phyloP scores from a whole-genome alignment of 2,797 vertebrate species.

The Thripadectes ignobilis region DNA sequence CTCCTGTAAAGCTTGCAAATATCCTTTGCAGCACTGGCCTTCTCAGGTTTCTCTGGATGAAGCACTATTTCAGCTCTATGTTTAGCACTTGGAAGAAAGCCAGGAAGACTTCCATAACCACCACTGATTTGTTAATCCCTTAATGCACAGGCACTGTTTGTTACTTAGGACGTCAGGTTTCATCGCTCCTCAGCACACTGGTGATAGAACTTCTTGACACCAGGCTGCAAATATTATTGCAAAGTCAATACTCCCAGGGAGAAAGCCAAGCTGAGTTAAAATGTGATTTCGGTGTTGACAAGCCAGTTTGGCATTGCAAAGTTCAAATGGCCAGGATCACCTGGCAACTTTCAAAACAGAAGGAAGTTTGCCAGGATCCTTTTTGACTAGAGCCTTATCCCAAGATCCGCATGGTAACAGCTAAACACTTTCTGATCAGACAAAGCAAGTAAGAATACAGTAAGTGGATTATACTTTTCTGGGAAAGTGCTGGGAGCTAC shows the following conservation, averaged over 20 bases:
- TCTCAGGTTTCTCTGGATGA: constrained; percentile 19
- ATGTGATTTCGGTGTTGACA: constrained; percentile 50
- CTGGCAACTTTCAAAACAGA: constrained; percentile 35
- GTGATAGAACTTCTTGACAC: constrained; percentile 60
- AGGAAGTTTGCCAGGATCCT: constrained; percentile 23
- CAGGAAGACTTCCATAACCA: constrained; percentile 62
- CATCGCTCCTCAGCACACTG: neutral
- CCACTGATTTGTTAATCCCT: constrained; percentile 62
- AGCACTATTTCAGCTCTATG: constrained; percentile 26
- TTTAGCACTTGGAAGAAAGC: constrained; percentile 38
- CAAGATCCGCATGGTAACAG: neutral
- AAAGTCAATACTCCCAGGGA: constrained; percentile 47
- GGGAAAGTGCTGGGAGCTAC: neutral
- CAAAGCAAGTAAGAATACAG: neutral
- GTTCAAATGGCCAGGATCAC: constrained; percentile 31
- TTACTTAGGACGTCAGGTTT: constrained; percentile 59
- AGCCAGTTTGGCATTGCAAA: constrained; percentile 7
- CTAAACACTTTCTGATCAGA: constrained; percentile 1
- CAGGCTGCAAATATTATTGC: constrained; percentile 47
- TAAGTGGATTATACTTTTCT: constrained; percentile 1
- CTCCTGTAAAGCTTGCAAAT: neutral
- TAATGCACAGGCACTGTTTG: constrained; percentile 59
- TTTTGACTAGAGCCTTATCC: neutral
- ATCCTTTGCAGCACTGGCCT: neutral
- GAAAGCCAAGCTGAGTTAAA: constrained; percentile 37